These are phyloP conservation scores for Coregonus clupeaformis DNA, from an alignment of 2,113 vertebrate genomes.

Conservation along the genomic window DNA sequence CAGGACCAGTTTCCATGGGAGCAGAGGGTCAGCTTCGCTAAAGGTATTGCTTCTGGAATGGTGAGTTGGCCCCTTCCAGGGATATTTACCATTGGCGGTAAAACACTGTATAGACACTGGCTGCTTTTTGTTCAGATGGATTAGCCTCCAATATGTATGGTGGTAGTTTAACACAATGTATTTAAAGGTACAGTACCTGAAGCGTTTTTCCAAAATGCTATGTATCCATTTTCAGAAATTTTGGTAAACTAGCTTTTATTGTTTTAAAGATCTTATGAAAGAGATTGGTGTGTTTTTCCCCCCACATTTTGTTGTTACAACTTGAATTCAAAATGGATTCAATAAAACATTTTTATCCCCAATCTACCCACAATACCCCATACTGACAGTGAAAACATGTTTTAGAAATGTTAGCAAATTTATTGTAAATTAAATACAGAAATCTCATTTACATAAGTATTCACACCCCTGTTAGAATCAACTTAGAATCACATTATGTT, in stretches of 20 bases:
- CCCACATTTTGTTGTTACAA: too few species aligned
- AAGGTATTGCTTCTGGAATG: conserved; percentile 93
- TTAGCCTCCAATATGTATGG: background rate
- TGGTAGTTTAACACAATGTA: background rate
- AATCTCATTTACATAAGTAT: too few species aligned
- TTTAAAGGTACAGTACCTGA: conserved; percentile 3
- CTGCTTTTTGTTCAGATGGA: conserved; percentile 15
- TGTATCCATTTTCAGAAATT: too few species aligned
- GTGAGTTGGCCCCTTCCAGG: conserved; percentile 71
- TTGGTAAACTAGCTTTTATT: background rate
- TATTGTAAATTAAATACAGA: too few species aligned
- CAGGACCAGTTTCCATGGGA: conserved; percentile 92
- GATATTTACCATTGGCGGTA: conserved; percentile 3
- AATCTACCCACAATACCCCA: too few species aligned
- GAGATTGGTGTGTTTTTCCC: too few species aligned
- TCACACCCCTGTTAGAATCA: too few species aligned
- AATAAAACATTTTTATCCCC: too few species aligned
- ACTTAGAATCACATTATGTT: too few species aligned
- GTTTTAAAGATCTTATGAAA: background rate
- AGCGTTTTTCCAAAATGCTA: background rate
- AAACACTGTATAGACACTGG: background rate
- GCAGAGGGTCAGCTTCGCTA: conserved; percentile 93
- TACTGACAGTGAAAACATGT: too few species aligned
- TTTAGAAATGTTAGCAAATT: too few species aligned
- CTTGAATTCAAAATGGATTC: too few species aligned